Evolutionary conservation across 2,888 invertebrate species (phyloP), one percentile per base, ranked within the genome.

Genomic region (Drosophila neotestacea): DNA sequence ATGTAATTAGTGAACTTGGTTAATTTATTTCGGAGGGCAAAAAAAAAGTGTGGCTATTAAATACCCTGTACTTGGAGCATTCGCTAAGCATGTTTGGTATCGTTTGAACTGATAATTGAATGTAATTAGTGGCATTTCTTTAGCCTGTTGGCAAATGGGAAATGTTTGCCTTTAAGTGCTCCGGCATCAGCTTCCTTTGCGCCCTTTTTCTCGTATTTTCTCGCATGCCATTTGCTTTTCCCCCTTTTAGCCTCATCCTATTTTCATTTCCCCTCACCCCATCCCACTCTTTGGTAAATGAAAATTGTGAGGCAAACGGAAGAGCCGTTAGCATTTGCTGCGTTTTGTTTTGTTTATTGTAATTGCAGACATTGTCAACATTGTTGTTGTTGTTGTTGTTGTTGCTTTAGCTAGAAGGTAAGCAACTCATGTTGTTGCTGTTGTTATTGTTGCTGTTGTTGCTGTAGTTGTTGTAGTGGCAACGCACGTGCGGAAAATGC

Each of bases 331-430:
- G 86, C 84, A 83, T 80, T 86, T 70, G 75, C 70, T 86, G 87
- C 87, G 81, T 81, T 84, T 84, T 78, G 73, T 77, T 80, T 86
- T 86, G 81, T 86, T 82, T 82, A 83, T 83, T 83, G 82, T 83
- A 83, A 83, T 81, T 86, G 87, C 85, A 65, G 75, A 58, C 82
- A 65, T 78, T 84, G 82, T 82, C 85, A 69, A 68, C 81, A 60
- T 65, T 70, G 54, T 62, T 68, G 47, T 69, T 63, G 42, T 66
- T 51, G 39, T 44, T 62, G 52, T 48, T 70, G 59, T 66, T 30
- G 30, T 30, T 30, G 30, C 7, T 30, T 5, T 30, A 10, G 55
- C 41, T 47, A 46, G 16, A 41, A 66, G 71, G 71, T 65, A 60
- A 46, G 55, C 62, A 47, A 48, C 9, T 52, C 6, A 16, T 44